Conservation (phyloP, 2,113 vertebrate species). For the Sapajus apella region DNA sequence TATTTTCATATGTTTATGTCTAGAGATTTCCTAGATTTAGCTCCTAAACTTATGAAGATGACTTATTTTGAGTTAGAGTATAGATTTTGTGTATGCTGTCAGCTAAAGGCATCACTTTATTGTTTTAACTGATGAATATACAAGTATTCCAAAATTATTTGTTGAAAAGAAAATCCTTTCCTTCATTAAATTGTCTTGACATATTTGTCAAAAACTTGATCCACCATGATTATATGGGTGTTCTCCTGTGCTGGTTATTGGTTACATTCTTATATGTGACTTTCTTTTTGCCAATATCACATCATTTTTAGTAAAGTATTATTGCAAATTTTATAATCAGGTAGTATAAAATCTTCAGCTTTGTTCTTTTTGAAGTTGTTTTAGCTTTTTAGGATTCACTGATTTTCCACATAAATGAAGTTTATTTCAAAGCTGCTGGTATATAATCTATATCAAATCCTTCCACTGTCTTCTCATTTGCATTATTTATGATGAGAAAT, state of each 20-base stretch:
- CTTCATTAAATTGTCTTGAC: neutral
- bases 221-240: neutral
- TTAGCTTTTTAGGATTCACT: neutral
- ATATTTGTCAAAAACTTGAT: neutral
- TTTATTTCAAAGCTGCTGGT: neutral
- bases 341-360: neutral
- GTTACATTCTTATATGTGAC: neutral
- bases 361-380: neutral
- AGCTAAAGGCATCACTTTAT: neutral
- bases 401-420: neutral
- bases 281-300: neutral
- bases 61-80: neutral
- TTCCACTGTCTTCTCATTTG: neutral
- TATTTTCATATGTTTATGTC: neutral
- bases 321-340: neutral
- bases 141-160: neutral
- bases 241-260: neutral
- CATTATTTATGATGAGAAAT: neutral
- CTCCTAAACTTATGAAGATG: neutral
- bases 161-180: neutral
- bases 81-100: neutral
- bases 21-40: neutral
- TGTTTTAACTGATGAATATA: neutral
- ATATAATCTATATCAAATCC: neutral
- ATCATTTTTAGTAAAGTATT: neutral